Percentiles rank a stretch among this genome's conserved stretches.
phyloP scores from a whole-genome alignment of 2,888 invertebrate species.

The Mesorhabditis sp. region DNA sequence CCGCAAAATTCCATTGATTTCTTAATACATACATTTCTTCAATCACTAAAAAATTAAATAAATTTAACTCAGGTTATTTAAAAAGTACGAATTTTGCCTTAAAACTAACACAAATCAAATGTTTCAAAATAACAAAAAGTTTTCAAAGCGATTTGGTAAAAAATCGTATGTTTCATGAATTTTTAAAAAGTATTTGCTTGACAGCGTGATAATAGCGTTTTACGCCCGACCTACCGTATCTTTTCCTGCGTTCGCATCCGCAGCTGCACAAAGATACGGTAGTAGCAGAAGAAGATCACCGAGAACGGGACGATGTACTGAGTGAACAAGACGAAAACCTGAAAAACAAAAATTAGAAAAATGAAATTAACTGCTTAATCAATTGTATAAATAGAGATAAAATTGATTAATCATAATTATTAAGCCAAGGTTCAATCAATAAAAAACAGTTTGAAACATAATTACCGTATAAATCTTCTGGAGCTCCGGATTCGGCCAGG shows the following conservation, averaged over 20 bases:
- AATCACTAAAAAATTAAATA: too few species aligned
- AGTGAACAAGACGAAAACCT: conserved; percentile 11
- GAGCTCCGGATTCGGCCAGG: conserved; percentile 15
- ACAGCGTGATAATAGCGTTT: too few species aligned
- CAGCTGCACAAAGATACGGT: conserved; percentile 12
- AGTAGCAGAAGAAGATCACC: conserved; percentile 18
- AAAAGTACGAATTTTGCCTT: too few species aligned
- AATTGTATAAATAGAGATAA: not conserved
- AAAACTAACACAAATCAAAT: too few species aligned
- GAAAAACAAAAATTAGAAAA: not conserved
- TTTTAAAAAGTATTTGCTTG: not conserved
- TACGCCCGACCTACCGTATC: conserved; percentile 12
- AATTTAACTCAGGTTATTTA: too few species aligned
- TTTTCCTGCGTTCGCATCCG: conserved; percentile 12
- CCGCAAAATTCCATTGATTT: too few species aligned
- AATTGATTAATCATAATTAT: not conserved
- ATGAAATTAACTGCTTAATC: not conserved
- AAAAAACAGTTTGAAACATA: too few species aligned
- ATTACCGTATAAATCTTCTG: not conserved
- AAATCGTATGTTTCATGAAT: not conserved
- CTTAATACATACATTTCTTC: too few species aligned
- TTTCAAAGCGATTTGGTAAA: not conserved
- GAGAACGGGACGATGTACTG: conserved; percentile 15
- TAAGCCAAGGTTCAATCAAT: too few species aligned
- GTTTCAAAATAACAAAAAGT: not conserved